Base-by-base conservation (phyloP, 2,113 vertebrate species). In the Piliocolobus tephrosceles region DNA sequence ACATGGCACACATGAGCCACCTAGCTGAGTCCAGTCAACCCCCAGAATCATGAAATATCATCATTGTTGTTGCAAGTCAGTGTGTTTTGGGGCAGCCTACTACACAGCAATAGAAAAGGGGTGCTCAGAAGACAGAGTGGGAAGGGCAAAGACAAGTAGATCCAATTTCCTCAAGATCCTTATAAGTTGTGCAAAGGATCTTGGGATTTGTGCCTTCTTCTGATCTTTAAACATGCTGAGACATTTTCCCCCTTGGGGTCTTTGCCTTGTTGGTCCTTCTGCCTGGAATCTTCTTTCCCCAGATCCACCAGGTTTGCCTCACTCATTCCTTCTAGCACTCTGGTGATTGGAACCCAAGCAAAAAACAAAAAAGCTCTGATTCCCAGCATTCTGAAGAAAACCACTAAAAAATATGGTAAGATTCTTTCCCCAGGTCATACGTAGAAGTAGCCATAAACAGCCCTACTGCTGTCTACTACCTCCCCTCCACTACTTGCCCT, bases 381-480 rank as follows among this genome's bases (percentile, higher is more conserved):
- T 58, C 10, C 18, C 70, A 89, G 20, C 18, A 22, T 76, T 58
- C 38, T 25, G 52, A 89, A 76, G n/a, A 76, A 76, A 89, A 55
- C 38, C 27, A 35, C 18, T 4, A 43, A 76, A 88, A 88, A 88
- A 58, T 75, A 45, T 45, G 38, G 38, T 89, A 55, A 35, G 12
- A 61, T 58, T 89, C 72, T 76, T 88, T 12, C 32, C 17, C 40
- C 64, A 43, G 52, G 25, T 8, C 23, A 55, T 73, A 40, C 1
- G 30, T 13, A 80, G 79, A 79, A 79, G 35, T 45, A 83, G 17
- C 18, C 25, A 30, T 70, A 52, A 52, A 32, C 12, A 80, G 73
- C 32, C 45, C 11, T 18, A 1, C 25, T 78, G 35, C 58, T 45
- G 11, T 27, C 1, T 0, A 9, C 25, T 13, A 17, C 16, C 45